Percentiles rank a stretch among this genome's conserved stretches.
Evolutionary conservation across 2,797 vertebrate species (phyloP).

Genomic region (Malacoraja senta): DNA sequence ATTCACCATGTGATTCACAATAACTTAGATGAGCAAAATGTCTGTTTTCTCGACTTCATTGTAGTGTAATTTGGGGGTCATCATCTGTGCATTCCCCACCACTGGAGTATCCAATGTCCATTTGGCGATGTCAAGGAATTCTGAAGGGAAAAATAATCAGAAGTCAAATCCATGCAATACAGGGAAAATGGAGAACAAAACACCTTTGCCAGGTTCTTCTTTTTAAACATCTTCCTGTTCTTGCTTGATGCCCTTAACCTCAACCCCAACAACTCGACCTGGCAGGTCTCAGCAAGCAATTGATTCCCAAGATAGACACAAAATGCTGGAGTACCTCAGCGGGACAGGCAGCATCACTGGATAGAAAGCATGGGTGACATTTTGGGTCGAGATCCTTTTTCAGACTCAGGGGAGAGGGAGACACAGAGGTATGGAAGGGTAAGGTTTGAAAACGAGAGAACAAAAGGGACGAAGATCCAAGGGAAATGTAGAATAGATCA

Average conservation of each 20-base stretch:
- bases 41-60: neutral
- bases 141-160: too few relatives aligned
- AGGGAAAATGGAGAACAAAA: neutral
- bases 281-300: neutral
- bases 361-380: too few relatives aligned
- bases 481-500: too few relatives aligned
- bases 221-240: neutral
- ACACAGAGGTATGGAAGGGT: too few relatives aligned
- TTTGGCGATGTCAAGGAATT: neutral
- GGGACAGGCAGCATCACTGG: too few relatives aligned
- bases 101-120: neutral
- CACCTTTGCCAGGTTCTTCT: too few relatives aligned
- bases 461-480: too few relatives aligned
- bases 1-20: conserved; percentile 12
- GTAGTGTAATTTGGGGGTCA: neutral
- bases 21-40: neutral
- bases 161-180: neutral
- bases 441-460: too few relatives aligned
- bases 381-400: too few relatives aligned
- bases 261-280: neutral
- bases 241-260: neutral
- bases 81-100: neutral
- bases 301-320: neutral
- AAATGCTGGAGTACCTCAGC: too few relatives aligned
- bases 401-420: too few relatives aligned